A percentile compares a stretch with the other conserved stretches of the same genome.
phyloP scores from a whole-genome alignment of 2,113 vertebrate species.

The Xenotilapia longispinis region DNA sequence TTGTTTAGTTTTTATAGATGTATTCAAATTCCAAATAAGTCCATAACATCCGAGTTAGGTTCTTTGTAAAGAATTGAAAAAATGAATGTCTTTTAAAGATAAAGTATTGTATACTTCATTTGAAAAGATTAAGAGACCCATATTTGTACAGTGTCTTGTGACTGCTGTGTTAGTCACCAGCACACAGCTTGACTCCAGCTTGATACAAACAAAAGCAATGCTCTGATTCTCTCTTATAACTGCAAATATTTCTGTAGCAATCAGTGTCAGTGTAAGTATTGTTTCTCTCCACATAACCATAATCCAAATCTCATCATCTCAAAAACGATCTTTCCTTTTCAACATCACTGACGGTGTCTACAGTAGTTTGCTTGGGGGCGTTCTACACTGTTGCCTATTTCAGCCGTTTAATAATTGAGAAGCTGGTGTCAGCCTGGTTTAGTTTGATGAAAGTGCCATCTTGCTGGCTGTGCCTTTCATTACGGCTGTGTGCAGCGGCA shows the following conservation, averaged over 20 bases:
- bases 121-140: background rate
- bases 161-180: background rate
- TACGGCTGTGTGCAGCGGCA: constrained; percentile 6
- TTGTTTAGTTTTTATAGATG: background rate
- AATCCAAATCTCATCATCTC: constrained; percentile 39
- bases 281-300: background rate
- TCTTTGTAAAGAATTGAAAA: background rate
- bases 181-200: background rate
- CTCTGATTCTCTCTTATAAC: background rate
- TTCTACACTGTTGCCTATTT: constrained; percentile 36
- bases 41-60: background rate
- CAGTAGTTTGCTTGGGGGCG: background rate
- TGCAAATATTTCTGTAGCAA: constrained; percentile 27
- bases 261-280: background rate
- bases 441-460: constrained; percentile 55
- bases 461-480: constrained; percentile 43
- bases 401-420: constrained; percentile 60
- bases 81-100: background rate
- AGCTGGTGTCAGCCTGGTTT: constrained; percentile 40
- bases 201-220: background rate
- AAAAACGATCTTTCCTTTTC: constrained; percentile 6
- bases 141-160: background rate
- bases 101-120: background rate
- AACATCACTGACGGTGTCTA: background rate
- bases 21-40: background rate